Evolutionary conservation across 2,113 vertebrate species (phyloP).

Genomic region (Falcunculus frontatus): DNA sequence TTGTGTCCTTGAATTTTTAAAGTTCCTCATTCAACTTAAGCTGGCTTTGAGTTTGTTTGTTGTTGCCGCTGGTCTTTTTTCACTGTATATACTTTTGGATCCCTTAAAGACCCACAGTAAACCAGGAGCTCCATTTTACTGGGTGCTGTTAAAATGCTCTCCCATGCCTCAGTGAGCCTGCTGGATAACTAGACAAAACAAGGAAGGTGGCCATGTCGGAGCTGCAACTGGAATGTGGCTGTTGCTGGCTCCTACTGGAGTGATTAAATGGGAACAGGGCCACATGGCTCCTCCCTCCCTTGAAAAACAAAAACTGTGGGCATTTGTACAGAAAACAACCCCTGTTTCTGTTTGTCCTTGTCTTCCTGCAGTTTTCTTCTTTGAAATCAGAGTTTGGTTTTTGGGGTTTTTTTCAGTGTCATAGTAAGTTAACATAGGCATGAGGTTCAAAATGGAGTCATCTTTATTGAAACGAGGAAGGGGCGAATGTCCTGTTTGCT

Average conservation of each 20-base stretch:
- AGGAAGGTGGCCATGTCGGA: neutral
- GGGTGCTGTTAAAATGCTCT: neutral
- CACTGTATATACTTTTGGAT: fast-evolving
- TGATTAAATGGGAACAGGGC: conserved; percentile 40
- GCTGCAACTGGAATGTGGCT: neutral
- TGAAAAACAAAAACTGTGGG: conserved; percentile 42
- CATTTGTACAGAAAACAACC: conserved; percentile 21
- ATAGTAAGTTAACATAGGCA: fast-evolving
- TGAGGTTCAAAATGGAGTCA: neutral
- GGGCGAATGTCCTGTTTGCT: neutral
- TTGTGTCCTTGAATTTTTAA: neutral
- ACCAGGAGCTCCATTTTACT: neutral
- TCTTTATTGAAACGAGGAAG: neutral
- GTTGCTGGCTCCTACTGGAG: conserved; percentile 17
- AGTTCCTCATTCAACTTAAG: neutral
- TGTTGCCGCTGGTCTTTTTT: neutral
- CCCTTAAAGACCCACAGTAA: neutral
- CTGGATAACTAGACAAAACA: neutral
- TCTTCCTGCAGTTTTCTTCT: neutral
- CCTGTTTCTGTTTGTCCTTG: neutral
- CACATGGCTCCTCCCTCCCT: conserved; percentile 35
- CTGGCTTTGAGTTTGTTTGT: neutral
- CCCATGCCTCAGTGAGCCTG: neutral
- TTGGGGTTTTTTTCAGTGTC: neutral
- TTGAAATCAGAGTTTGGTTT: neutral